Evolutionary conservation across 2,113 vertebrate genomes (phyloP), one percentile per base, ranked within the genome.

Genomic region (Eptatretus burgeri): DNA sequence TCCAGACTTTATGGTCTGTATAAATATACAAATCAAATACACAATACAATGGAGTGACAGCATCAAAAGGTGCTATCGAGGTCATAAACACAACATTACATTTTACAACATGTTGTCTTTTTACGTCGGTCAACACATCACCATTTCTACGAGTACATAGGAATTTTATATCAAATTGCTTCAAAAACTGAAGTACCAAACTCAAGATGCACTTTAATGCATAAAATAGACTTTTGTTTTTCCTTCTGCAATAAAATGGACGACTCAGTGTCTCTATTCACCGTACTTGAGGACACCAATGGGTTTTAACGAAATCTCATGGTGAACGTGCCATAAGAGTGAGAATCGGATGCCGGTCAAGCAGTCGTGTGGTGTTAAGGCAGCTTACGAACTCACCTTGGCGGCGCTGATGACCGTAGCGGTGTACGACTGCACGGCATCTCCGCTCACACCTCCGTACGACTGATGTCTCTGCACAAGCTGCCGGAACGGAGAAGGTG

Each of bases 361-460:
- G 27, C 27, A 41, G 27, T 7, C 27, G 27, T 3, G 27, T 41
- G 27, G 27, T 41, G n/a, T n/a, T n/a, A 41, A 41, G n/a, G 13
- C 51, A 50, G 65, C 63, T 16, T 65, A 69, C 62, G 67, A 70
- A 81, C 85, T 82, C 75, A 94, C 87, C 84, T 98, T 98, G 69
- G 91, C 91, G 69, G 91, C 91, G 67, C 83, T 98, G 77, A 95
- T 94, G 72, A 98, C 89, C 56, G 91, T 94, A 68, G 91, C 91
- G 49, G 91, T 91, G 52, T 98, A 95, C 52, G 91, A 98, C 78
- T 98, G 91, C 68, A 89, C 80, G 72, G 88, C 89, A 75, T 95
- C 91, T 71, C 89, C 87, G 66, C 91, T 95, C 69, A 84, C 89
- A 72, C 91, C 91, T 53, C 91, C 91, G 60, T 82, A 84, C 66